These are phyloP conservation scores for Mya arenaria DNA, from an alignment of 1,140 invertebrate genomes.

Conservation along the genomic window DNA sequence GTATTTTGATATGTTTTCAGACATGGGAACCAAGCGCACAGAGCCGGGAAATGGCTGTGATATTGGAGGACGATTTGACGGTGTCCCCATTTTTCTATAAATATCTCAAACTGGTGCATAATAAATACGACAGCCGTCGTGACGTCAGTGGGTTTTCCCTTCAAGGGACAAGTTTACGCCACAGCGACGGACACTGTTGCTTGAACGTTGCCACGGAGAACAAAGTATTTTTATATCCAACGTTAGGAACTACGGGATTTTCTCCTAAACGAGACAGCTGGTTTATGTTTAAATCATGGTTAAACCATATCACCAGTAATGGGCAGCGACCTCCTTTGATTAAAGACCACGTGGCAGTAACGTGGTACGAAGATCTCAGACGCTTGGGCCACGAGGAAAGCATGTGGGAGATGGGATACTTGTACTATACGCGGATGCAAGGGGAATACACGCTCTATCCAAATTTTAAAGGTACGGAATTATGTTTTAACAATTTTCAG, in stretches of 20 bases:
- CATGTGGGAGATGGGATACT: slow-evolving; percentile 51
- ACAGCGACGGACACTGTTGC: slow-evolving; percentile 53
- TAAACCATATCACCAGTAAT: background rate
- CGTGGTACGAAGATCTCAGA: slow-evolving; percentile 14
- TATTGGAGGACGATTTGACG: slow-evolving; percentile 74
- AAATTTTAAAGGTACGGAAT: slow-evolving; percentile 44
- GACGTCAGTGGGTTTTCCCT: slow-evolving; percentile 68
- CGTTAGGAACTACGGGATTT: slow-evolving; percentile 39
- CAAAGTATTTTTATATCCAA: slow-evolving; percentile 47
- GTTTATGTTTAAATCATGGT: slow-evolving; percentile 23
- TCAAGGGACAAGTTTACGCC: slow-evolving; percentile 64
- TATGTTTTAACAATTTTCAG: background rate
- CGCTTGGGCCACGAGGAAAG: background rate
- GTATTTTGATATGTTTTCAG: slow-evolving; percentile 10
- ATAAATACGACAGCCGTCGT: slow-evolving; percentile 60
- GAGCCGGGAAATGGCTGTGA: slow-evolving; percentile 69
- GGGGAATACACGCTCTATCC: slow-evolving; percentile 36
- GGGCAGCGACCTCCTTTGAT: background rate
- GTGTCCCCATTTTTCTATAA: slow-evolving; percentile 70
- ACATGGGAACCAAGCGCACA: slow-evolving; percentile 66
- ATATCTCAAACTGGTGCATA: slow-evolving; percentile 71
- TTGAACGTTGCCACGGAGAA: slow-evolving; percentile 3
- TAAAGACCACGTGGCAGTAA: background rate
- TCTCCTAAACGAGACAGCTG: slow-evolving; percentile 40
- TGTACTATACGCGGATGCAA: slow-evolving; percentile 3